phyloP scores from a whole-genome alignment of 2,888 invertebrate species.

The Creontiades dilutus region DNA sequence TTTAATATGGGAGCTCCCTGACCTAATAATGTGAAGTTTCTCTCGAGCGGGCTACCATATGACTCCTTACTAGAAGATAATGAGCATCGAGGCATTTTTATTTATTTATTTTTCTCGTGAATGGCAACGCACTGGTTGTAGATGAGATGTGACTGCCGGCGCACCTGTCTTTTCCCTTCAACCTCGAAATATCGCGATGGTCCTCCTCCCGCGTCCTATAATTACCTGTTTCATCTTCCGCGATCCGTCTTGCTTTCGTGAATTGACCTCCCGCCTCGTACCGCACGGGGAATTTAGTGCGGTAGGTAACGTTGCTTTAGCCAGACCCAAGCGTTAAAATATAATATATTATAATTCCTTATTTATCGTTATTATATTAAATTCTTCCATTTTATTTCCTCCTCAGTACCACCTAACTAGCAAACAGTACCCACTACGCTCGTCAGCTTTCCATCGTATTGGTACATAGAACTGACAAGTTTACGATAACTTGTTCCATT shows the following conservation, averaged over 20 bases:
- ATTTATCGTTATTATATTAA: no score
- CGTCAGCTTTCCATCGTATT: no score
- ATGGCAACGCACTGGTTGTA: neutral
- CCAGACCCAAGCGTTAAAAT: no score
- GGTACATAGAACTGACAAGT: no score
- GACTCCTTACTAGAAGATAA: neutral
- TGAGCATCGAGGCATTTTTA: neutral
- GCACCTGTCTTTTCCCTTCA: constrained; percentile 25
- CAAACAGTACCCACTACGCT: no score
- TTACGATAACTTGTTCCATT: no score
- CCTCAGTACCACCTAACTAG: no score
- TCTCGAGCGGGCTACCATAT: no score
- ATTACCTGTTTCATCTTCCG: constrained; percentile 44
- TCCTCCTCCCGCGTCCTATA: constrained; percentile 45
- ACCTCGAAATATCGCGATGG: constrained; percentile 13
- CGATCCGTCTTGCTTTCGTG: constrained; percentile 28
- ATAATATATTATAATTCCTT: no score
- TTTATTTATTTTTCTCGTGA: neutral
- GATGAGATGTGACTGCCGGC: neutral
- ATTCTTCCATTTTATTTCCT: no score
- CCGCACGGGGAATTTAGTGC: constrained; percentile 7
- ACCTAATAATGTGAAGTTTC: no score
- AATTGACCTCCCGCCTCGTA: neutral
- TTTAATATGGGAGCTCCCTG: no score
- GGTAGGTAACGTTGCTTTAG: constrained; percentile 35